Base-by-base conservation (phyloP, 2,113 vertebrate species). In the Machaerirhynchus nigripectus region DNA sequence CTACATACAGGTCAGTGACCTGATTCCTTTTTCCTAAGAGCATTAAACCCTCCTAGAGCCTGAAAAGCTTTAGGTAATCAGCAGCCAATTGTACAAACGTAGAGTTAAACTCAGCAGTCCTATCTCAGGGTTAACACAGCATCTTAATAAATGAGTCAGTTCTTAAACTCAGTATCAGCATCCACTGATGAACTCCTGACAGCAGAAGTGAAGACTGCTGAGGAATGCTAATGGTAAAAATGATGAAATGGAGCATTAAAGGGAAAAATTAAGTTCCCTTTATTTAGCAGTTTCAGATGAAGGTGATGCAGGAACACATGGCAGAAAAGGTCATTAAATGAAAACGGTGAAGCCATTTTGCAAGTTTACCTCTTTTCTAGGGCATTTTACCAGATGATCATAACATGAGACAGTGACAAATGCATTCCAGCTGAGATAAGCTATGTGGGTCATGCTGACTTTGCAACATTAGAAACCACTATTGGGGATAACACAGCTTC, bases 361-460 rank as follows among this genome's bases (percentile, higher is more conserved):
- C 87, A 87, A 65, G 40, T 76, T 95, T 94, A 82, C 81, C 65
- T 77, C 47, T 92, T 84, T 95, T 92, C 91, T 84, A 79, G 92
- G 57, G 57, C 14, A 0, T 87, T 93, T 64, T 79, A 91, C 57
- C 57, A 89, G 95, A 83, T 71, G 81, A 88, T 87, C 86, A 57
- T 69, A 87, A 68, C 74, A 46, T 0, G 16, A 75, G 88, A 93
- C 88, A 87, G 76, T 94, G 96, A 96, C 69, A 90, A 94, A 97
- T 90, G 83, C 40, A 0, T 85, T 95, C 94, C 92, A 91, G 95
- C 90, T 89, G 93, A 95, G 89, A 91, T 91, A 89, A 92, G 88
- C 57, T 75, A 86, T 70, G 73, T 93, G 92, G 96, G 86, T 95
- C 94, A 49, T 67, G 94, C 96, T 93, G 93, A 96, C 83, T 95